Evolutionary conservation across 2,888 invertebrate species (phyloP), one percentile per base, ranked within the genome.

Genomic region (Melikaiella ostensackeni): DNA sequence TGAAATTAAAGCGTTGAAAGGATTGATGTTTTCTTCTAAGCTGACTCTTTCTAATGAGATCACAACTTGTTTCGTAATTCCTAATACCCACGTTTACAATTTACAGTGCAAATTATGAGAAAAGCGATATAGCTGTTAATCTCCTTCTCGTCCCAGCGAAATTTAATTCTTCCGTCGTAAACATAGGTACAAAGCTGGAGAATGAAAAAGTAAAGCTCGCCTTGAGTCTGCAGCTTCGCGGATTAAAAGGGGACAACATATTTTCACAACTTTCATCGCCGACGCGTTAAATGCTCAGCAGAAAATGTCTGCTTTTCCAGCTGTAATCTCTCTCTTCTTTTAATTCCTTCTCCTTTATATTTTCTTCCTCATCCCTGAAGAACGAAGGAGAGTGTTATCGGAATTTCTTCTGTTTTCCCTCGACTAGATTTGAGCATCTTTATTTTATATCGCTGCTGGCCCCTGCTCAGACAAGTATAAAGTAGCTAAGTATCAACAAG

Each of bases 191-290:
- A 38, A 42, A 50, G 70, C 70, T 50, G 30, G 50, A 70, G 50
- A 70, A 70, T 70, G 30, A 70, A 70, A 70, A 70, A 50, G 70
- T 70, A 70, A 70, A 70, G 70, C 70, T 70, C 70, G 70, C 50
- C 50, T 70, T 46, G 50, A 70, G 50, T 70, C 30, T 70, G 50
- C 30, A 70, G 50, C 70, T 30, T 70, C 50, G 6, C 27, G 21
- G 70, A 70, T 70, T 70, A 70, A 70, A 50, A 50, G 70, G 50
- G 50, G 70, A 70, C 70, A 50, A 70, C 70, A 70, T 70, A 70
- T 70, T 70, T 70, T 70, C 70, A 70, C 50, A 70, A 70, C 30
- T 70, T 70, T 70, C 50, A 70, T 70, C 70, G 70, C 30, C 50
- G 50, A 50, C 70, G 33, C 70, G 70, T 50, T 70, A 70, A 70